These are phyloP conservation scores for Alcedo quadribrachys DNA, from an alignment of 2,797 vertebrate genomes.

Conservation along the genomic window DNA sequence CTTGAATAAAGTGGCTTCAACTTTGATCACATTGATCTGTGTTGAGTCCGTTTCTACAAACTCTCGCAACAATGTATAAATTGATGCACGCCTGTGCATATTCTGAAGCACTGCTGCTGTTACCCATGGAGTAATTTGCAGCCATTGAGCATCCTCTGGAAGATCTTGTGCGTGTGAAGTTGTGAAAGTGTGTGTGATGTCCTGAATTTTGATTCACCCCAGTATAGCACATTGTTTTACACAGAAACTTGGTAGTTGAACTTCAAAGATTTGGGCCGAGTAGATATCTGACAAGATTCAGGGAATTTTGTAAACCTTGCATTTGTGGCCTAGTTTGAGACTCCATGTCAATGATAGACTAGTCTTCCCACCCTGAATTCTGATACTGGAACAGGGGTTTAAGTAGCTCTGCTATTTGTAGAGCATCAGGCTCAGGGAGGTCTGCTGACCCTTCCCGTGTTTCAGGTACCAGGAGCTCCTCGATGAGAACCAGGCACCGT, in stretches of 20 bases:
- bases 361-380: neutral
- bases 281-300: neutral
- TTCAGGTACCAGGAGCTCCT: slow-evolving; percentile 89
- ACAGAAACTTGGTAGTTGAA: neutral
- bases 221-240: neutral
- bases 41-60: too few species aligned
- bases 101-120: neutral
- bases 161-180: neutral
- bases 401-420: neutral
- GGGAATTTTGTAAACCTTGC: neutral
- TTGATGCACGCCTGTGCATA: neutral
- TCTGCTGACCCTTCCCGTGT: neutral
- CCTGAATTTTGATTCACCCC: neutral
- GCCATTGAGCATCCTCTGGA: neutral
- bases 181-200: neutral
- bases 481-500: slow-evolving; percentile 90
- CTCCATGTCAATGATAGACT: accelerated
- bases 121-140: neutral
- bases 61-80: neutral
- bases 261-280: neutral
- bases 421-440: neutral
- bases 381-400: neutral
- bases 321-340: neutral
- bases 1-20: too few species aligned
- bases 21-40: too few species aligned